phyloP scores from a whole-genome alignment of 2,113 vertebrate species.

The Tetrax tetrax region DNA sequence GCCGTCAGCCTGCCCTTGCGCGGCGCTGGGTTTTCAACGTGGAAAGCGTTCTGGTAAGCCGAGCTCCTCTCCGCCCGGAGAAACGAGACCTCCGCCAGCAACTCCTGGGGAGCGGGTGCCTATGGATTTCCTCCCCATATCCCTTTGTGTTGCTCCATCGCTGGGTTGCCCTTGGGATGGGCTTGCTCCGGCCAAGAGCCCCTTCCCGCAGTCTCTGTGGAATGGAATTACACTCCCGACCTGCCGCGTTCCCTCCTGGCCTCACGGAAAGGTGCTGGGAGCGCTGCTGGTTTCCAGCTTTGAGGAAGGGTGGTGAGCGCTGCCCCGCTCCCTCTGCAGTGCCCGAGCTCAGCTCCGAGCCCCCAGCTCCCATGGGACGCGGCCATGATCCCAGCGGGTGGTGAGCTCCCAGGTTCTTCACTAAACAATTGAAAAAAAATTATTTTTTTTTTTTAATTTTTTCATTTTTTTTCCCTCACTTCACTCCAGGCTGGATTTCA shows the following conservation, averaged over 20 bases:
- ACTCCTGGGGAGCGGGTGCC: rapidly evolving
- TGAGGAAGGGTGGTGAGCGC: rapidly evolving
- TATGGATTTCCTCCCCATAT: rapidly evolving
- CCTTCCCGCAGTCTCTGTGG: no score
- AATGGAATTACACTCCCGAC: neutral
- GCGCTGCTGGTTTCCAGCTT: neutral
- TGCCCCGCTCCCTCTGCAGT: neutral
- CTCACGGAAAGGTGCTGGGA: neutral
- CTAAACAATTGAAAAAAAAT: neutral
- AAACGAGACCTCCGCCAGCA: rapidly evolving
- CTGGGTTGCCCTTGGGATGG: neutral
- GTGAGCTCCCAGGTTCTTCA: neutral
- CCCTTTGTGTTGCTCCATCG: rapidly evolving
- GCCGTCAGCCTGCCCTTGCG: constrained; percentile 93
- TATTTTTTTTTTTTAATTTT: no score
- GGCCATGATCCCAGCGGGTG: rapidly evolving
- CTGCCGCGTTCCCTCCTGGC: neutral
- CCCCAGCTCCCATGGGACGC: neutral
- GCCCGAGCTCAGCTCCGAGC: neutral
- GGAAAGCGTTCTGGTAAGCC: constrained; percentile 92
- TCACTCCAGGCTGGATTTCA: neutral
- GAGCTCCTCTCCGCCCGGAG: neutral
- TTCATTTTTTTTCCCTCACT: neutral
- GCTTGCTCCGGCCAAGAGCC: neutral
- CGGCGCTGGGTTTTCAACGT: constrained; percentile 87